Percentiles rank a stretch among this genome's conserved stretches.
phyloP scores from a whole-genome alignment of 2,888 invertebrate species.

The Spilosoma lubricipeda region DNA sequence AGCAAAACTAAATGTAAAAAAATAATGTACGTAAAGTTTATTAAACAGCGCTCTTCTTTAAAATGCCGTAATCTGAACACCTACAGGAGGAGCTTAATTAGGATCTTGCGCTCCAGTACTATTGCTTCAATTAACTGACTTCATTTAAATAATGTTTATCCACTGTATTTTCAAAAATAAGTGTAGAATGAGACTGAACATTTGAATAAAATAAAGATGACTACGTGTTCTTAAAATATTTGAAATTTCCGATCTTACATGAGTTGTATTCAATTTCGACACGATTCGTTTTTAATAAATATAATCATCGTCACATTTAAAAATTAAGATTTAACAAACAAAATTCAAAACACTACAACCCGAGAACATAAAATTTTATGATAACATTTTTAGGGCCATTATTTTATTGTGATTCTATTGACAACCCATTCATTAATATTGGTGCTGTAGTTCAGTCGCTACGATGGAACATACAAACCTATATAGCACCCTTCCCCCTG shows the following conservation, averaged over 20 bases:
- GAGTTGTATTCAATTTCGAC: background rate
- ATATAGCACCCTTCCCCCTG: too few relatives aligned
- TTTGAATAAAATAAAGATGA: background rate
- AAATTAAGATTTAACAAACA: too few relatives aligned
- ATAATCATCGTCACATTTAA: background rate
- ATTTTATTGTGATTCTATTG: too few relatives aligned
- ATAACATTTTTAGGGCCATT: too few relatives aligned
- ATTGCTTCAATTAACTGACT: slow-evolving; percentile 30
- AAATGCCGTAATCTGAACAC: slow-evolving; percentile 63
- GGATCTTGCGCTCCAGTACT: slow-evolving; percentile 52
- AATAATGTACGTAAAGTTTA: slow-evolving; percentile 53
- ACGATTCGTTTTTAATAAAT: background rate
- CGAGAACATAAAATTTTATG: too few relatives aligned
- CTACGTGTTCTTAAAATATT: background rate
- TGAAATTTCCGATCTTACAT: background rate
- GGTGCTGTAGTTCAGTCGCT: too few relatives aligned
- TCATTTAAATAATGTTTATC: slow-evolving; percentile 28
- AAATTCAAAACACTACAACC: too few relatives aligned
- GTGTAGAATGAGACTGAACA: background rate
- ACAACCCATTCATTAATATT: too few relatives aligned
- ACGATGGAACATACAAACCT: too few relatives aligned
- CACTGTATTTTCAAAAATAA: background rate
- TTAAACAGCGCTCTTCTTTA: slow-evolving; percentile 54
- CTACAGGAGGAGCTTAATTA: slow-evolving; percentile 65
- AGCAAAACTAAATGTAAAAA: slow-evolving; percentile 22